Conservation (phyloP, 2,797 vertebrate genomes). For the Nannoperca australis region DNA sequence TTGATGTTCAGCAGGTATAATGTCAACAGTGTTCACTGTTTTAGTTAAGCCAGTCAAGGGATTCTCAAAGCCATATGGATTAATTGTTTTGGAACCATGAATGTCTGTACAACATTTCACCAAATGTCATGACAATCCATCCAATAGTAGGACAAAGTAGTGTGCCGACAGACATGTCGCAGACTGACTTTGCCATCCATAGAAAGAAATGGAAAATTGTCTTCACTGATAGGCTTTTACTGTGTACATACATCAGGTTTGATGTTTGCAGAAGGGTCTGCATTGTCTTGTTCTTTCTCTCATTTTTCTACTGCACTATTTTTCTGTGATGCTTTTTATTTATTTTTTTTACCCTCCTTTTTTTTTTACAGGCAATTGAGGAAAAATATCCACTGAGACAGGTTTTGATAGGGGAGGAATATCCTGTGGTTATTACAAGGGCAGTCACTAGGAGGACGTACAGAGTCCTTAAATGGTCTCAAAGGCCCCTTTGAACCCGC, state of each 20-base stretch:
- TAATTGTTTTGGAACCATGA: neutral
- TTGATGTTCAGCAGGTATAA: neutral
- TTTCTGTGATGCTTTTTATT: neutral
- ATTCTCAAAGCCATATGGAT: neutral
- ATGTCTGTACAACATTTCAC: too few species aligned
- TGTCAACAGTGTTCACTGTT: neutral
- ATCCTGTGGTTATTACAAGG: conserved; percentile 22
- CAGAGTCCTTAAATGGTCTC: conserved; percentile 49
- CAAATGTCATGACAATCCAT: neutral
- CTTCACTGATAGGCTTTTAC: neutral
- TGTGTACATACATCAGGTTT: neutral
- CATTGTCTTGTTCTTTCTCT: neutral
- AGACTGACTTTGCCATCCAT: neutral
- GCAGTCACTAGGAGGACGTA: conserved; percentile 23
- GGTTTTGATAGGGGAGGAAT: conserved; percentile 13
- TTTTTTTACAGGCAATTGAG: neutral
- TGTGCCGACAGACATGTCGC: too few species aligned
- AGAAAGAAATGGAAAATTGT: neutral
- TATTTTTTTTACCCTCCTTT: neutral
- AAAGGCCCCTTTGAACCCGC: conserved; percentile 29
- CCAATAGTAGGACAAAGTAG: neutral
- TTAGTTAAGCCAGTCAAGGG: neutral
- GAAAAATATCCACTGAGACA: neutral
- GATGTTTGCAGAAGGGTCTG: neutral
- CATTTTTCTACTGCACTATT: neutral